Evolutionary conservation across 2,888 invertebrate species (phyloP).

Genomic region (Eristalis pertinax): DNA sequence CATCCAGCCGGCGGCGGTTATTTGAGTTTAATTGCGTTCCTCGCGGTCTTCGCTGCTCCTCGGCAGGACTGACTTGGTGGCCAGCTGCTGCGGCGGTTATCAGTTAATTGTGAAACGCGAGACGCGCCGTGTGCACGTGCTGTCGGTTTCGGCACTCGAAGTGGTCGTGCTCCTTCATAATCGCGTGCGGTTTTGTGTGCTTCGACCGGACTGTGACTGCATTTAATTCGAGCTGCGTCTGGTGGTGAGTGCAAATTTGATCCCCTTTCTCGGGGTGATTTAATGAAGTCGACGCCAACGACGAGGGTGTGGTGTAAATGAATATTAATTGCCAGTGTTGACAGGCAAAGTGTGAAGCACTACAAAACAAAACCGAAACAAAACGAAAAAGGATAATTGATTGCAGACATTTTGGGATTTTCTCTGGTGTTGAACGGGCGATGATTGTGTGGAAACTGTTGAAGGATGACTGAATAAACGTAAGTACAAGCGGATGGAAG

Average conservation of each 20-base stretch:
- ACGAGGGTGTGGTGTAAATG: constrained; percentile 45
- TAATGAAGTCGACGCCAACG: constrained; percentile 37
- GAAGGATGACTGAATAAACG: constrained; percentile 58
- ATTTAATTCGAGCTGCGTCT: constrained; percentile 37
- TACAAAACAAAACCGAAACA: constrained; percentile 16
- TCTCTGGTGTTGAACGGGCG: constrained; percentile 24
- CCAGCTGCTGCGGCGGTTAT: constrained; percentile 25
- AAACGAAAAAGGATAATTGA: constrained; percentile 59
- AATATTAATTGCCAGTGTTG: constrained; percentile 62
- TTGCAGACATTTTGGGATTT: constrained; percentile 63
- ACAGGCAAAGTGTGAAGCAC: constrained; percentile 35
- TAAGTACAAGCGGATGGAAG: constrained; percentile 14
- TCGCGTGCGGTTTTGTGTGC: not conserved
- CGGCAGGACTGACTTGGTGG: not conserved
- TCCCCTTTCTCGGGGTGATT: constrained; percentile 39
- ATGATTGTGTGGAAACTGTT: constrained; percentile 42
- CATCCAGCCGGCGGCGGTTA: not conserved
- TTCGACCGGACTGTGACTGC: constrained; percentile 33
- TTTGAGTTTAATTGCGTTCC: not conserved
- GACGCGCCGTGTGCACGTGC: constrained; percentile 39
- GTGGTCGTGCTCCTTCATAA: not conserved
- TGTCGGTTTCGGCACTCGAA: not conserved
- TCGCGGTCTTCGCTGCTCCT: not conserved
- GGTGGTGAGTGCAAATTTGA: constrained; percentile 41
- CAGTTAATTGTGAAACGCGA: constrained; percentile 41